These are phyloP conservation scores for Anagyrus pseudococci DNA, from an alignment of 2,888 invertebrate species.

Conservation along the genomic window DNA sequence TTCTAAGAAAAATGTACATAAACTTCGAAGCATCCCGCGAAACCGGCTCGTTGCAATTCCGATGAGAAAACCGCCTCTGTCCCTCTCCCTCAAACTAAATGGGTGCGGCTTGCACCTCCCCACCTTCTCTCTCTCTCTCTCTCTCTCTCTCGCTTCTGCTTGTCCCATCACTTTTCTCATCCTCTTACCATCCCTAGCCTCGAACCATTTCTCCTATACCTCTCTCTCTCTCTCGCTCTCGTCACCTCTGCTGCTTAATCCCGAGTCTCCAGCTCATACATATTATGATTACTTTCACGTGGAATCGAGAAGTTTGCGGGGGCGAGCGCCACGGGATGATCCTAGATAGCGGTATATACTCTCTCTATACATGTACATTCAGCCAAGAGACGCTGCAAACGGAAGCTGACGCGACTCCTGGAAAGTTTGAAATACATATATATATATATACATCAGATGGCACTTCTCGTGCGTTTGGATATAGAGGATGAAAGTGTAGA, in stretches of 20 bases:
- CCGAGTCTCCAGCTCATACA: constrained; percentile 50
- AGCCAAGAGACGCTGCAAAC: not conserved
- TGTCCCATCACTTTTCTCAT: not conserved
- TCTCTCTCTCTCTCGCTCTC: not conserved
- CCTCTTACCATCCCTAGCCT: too few species aligned
- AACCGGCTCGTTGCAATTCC: constrained; percentile 57
- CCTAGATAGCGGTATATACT: not conserved
- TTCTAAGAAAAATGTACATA: constrained; percentile 49
- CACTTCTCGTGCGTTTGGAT: too few species aligned
- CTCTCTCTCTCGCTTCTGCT: constrained; percentile 32
- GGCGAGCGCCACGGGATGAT: constrained; percentile 17
- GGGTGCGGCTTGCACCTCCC: constrained; percentile 49
- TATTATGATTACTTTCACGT: constrained; percentile 58
- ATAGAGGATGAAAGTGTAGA: not conserved
- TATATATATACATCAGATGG: too few species aligned
- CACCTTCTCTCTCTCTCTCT: not conserved
- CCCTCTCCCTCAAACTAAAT: not conserved
- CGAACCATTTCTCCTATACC: not conserved
- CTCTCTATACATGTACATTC: not conserved
- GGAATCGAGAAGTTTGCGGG: constrained; percentile 39
- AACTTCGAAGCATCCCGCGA: constrained; percentile 44
- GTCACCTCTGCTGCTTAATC: constrained; percentile 11
- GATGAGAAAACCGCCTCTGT: constrained; percentile 51
- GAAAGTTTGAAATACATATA: too few species aligned
- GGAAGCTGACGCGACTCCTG: too few species aligned